phyloP scores from a whole-genome alignment of 2,797 vertebrate genomes.

The Lagorchestes hirsutus region DNA sequence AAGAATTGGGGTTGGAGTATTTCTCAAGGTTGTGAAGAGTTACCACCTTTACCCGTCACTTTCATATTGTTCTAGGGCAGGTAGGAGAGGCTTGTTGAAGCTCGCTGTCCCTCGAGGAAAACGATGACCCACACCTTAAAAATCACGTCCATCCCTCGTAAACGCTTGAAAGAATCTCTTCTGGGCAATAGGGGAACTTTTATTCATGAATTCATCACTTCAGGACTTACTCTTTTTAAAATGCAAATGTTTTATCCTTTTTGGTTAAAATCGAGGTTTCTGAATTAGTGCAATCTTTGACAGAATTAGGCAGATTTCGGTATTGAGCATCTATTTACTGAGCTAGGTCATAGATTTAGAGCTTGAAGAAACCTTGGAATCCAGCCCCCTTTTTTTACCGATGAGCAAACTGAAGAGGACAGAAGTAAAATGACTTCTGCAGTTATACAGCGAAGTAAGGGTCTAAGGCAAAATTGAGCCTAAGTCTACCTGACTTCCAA shows the following conservation, averaged over 20 bases:
- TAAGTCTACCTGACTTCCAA: too few relatives aligned
- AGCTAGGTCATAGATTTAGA: not conserved
- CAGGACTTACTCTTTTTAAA: constrained; percentile 2
- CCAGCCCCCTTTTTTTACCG: not conserved
- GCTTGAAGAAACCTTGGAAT: not conserved
- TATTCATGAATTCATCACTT: not conserved
- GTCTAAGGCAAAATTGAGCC: not conserved
- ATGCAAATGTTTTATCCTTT: constrained; percentile 34
- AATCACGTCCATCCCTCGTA: constrained; percentile 44
- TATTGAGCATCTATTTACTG: not conserved
- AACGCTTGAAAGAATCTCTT: not conserved
- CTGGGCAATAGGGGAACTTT: not conserved
- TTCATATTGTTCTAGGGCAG: not conserved
- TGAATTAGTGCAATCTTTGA: not conserved
- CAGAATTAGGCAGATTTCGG: not conserved
- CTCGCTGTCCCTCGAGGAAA: constrained; percentile 9
- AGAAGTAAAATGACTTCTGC: not conserved
- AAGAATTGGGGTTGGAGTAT: constrained; percentile 27
- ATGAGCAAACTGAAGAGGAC: not conserved
- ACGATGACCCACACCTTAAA: constrained; percentile 32
- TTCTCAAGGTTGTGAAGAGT: constrained; percentile 43
- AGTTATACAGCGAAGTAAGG: not conserved
- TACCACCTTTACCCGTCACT: not conserved
- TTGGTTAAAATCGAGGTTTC: constrained; percentile 55
- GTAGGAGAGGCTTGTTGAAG: constrained; percentile 37